These are phyloP conservation scores for Enteromius viviparus DNA, from an alignment of 2,797 vertebrate species.

Conservation along the genomic window DNA sequence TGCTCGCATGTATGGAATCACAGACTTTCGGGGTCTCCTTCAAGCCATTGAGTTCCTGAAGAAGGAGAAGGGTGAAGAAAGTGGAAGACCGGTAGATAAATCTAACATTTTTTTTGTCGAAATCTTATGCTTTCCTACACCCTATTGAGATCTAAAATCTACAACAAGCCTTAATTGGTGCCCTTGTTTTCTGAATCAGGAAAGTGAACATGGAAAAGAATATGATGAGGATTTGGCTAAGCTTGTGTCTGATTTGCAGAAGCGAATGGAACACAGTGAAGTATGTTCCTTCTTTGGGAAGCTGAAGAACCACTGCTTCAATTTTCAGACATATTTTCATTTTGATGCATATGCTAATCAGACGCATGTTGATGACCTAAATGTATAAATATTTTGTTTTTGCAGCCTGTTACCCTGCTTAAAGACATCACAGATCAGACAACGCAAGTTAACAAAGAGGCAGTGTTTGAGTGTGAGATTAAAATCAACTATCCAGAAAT, in stretches of 20 bases:
- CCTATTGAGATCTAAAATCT: not conserved
- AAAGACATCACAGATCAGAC: conserved; percentile 91
- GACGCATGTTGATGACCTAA: conserved; percentile 55
- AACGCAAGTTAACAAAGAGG: conserved; percentile 81
- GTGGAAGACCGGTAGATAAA: conserved; percentile 83
- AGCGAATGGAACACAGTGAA: conserved; percentile 84
- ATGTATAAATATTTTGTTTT: conserved; percentile 60
- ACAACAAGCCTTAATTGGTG: conserved; percentile 16
- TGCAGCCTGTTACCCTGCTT: conserved; percentile 89
- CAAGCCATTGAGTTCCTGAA: conserved; percentile 96
- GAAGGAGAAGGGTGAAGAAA: conserved; percentile 88
- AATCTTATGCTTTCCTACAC: conserved; percentile 11
- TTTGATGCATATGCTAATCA: not conserved
- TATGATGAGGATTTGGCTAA: conserved; percentile 88
- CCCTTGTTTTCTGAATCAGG: conserved; percentile 73
- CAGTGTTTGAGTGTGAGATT: conserved; percentile 89
- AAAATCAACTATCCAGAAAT: conserved; percentile 98
- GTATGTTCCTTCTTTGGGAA: conserved; percentile 70
- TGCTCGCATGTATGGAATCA: conserved; percentile 97
- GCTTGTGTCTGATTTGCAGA: conserved; percentile 88
- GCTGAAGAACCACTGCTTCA: conserved; percentile 10
- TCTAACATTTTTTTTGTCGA: conserved; percentile 24
- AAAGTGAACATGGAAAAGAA: conserved; percentile 82
- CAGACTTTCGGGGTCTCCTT: conserved; percentile 96
- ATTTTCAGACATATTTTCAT: conserved; percentile 14